Base-by-base conservation (phyloP, 2,888 invertebrate genomes). In the Drosophila longiperda region DNA sequence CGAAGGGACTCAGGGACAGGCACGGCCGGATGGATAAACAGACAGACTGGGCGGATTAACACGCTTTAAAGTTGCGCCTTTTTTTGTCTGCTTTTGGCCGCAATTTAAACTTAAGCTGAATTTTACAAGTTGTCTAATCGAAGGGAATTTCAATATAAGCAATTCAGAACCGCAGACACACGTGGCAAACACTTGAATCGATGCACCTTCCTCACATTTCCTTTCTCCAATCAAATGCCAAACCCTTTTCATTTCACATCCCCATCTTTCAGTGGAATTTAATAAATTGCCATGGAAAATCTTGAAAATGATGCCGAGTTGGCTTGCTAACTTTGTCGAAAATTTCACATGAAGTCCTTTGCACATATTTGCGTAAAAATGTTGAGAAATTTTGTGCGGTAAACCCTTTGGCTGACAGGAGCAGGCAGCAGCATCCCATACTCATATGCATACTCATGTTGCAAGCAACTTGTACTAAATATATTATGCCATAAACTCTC, bases 181-280 rank as follows among this genome's bases (percentile, higher is more conserved):
- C 49, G 68, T 66, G 74, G 55, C 36, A 78, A 67, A 60, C 33
- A 70, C 66, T 76, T 68, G 66, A 62, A 29, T 20, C 49, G 59
- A 58, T 55, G 53, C 62, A 3, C 1, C 12, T 40, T 40, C n/a
- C 2, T n/a, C 17, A n/a, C 53, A 4, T 34, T 20, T 8, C 6
- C 29, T 4, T 15, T 11, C 15, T 15, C 34, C 40, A 42, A 52
- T 49, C 42, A 52, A 65, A 60, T 75, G 85, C 85, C 80, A 85
- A 89, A 86, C 90, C 85, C 85, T 86, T 86, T 89, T 86, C 85
- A 89, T 75, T 75, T 84, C 64, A 45, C 50, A 59, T 62, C 23
- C 29, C 9, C 36, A 32, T 20, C 3, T 34, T 63, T 73, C 20
- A 59, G 48, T 11, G 67, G 76, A 78, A 81, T 73, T 81, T 77